These are phyloP conservation scores for Drosophila funebris DNA, from an alignment of 1,140 invertebrate species.

Conservation along the genomic window DNA sequence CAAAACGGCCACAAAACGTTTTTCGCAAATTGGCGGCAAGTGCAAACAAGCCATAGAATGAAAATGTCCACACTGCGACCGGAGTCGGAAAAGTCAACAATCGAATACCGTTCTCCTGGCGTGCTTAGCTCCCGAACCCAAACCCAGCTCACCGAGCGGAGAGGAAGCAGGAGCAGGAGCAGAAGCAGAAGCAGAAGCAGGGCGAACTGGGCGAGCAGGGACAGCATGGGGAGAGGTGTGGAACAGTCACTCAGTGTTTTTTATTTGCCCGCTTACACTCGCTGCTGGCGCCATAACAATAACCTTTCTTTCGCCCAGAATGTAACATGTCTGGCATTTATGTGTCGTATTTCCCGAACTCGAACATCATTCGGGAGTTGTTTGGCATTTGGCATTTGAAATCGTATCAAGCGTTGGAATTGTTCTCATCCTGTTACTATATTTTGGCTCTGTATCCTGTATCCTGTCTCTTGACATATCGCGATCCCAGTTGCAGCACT, in stretches of 20 bases:
- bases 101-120: constrained; percentile 12
- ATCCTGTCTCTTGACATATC: not conserved
- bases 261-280: constrained; percentile 55
- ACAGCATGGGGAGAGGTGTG: too few species aligned
- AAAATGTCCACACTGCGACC: constrained; percentile 32
- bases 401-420: constrained; percentile 11
- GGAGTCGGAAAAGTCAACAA: constrained; percentile 53
- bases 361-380: constrained; percentile 19
- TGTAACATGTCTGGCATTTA: constrained; percentile 79
- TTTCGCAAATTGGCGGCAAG: constrained; percentile 79
- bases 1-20: constrained; percentile 78
- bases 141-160: not conserved
- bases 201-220: too few species aligned
- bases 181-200: not conserved
- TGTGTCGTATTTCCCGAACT: constrained; percentile 40
- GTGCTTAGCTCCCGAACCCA: constrained; percentile 18
- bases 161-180: not conserved
- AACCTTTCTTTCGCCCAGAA: constrained; percentile 68
- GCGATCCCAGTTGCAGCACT: not conserved
- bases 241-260: constrained; percentile 49
- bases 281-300: constrained; percentile 70
- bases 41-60: constrained; percentile 70
- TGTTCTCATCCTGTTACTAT: not conserved
- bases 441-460: not conserved
- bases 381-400: constrained; percentile 12